phyloP scores from a whole-genome alignment of 2,888 invertebrate species.

The Dasysyrphus albostriatus region DNA sequence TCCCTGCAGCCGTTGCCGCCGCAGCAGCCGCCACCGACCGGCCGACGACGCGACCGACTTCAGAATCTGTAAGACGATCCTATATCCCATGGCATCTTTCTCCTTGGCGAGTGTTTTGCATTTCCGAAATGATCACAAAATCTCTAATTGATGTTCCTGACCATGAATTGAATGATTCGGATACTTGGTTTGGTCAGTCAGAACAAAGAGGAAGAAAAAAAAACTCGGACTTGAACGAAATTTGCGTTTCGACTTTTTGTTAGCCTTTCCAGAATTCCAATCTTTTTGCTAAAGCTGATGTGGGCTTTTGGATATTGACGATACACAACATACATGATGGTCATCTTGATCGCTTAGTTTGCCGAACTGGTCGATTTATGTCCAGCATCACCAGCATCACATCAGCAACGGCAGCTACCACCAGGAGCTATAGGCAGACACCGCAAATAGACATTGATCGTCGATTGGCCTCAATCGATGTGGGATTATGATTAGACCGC shows the following conservation, averaged over 20 bases:
- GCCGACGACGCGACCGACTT: neutral
- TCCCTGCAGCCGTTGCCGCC: conserved; percentile 49
- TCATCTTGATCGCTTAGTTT: conserved; percentile 48
- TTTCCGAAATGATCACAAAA: conserved; percentile 74
- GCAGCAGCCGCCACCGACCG: neutral
- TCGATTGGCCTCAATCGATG: conserved; percentile 69
- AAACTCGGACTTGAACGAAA: conserved; percentile 38
- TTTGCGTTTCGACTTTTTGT: conserved; percentile 64
- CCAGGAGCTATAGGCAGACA: conserved; percentile 71
- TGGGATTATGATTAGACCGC: conserved; percentile 72
- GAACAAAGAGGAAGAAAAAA: neutral
- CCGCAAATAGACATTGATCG: conserved; percentile 75
- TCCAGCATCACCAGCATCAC: conserved; percentile 48
- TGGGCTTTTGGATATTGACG: neutral
- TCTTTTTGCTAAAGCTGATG: conserved; percentile 42
- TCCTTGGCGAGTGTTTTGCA: conserved; percentile 58
- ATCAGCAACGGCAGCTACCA: conserved; percentile 42
- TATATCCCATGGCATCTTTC: conserved; percentile 10
- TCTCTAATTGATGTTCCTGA: conserved; percentile 75
- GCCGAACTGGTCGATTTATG: conserved; percentile 54
- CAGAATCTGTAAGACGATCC: conserved; percentile 40
- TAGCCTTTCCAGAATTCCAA: conserved; percentile 59
- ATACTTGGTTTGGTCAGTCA: conserved; percentile 6
- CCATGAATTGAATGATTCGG: conserved; percentile 72
- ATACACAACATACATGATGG: conserved; percentile 10